These are phyloP conservation scores for Pempheris klunzingeri DNA, from an alignment of 2,797 vertebrate species.

Conservation along the genomic window DNA sequence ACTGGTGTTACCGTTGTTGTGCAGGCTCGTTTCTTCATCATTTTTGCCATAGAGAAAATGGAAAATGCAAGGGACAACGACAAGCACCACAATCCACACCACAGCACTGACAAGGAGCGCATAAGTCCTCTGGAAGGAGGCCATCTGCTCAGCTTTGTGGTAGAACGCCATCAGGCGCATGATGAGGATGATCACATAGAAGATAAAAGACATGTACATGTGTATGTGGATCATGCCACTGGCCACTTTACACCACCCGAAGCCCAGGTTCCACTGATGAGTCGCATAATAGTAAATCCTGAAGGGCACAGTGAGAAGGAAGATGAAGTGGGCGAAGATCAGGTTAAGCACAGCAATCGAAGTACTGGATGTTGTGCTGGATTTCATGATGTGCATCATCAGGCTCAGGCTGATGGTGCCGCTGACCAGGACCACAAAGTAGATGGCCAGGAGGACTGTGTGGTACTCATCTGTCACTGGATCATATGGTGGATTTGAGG, in stretches of 20 bases:
- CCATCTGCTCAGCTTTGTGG: slow-evolving; percentile 77
- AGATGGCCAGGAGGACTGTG: slow-evolving; percentile 75
- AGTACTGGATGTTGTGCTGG: slow-evolving; percentile 87
- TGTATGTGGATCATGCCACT: slow-evolving; percentile 93
- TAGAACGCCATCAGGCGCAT: slow-evolving; percentile 88
- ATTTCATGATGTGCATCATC: slow-evolving; percentile 87
- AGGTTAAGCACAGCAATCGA: slow-evolving; percentile 91
- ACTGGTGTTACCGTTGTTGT: rapidly evolving
- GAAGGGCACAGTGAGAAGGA: slow-evolving; percentile 92
- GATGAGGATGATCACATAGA: slow-evolving; percentile 90
- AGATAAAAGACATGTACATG: slow-evolving; percentile 92
- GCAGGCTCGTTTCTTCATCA: rapidly evolving
- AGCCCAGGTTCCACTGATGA: slow-evolving; percentile 73
- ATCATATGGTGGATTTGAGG: rapidly evolving
- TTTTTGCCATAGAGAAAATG: slow-evolving; percentile 77
- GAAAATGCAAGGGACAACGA: slow-evolving; percentile 75
- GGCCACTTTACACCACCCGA: slow-evolving; percentile 83
- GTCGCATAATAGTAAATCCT: slow-evolving; percentile 88
- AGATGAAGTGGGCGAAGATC: slow-evolving; percentile 89
- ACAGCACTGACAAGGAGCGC: slow-evolving; percentile 80
- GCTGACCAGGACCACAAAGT: slow-evolving; percentile 82
- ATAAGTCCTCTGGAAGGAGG: slow-evolving; percentile 85
- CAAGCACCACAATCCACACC: slow-evolving; percentile 85
- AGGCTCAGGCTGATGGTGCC: slow-evolving; percentile 84
- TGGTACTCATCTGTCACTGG: not conserved